These are phyloP conservation scores for Perognathus longimembris DNA, from an alignment of 2,113 vertebrate genomes.

Conservation along the genomic window DNA sequence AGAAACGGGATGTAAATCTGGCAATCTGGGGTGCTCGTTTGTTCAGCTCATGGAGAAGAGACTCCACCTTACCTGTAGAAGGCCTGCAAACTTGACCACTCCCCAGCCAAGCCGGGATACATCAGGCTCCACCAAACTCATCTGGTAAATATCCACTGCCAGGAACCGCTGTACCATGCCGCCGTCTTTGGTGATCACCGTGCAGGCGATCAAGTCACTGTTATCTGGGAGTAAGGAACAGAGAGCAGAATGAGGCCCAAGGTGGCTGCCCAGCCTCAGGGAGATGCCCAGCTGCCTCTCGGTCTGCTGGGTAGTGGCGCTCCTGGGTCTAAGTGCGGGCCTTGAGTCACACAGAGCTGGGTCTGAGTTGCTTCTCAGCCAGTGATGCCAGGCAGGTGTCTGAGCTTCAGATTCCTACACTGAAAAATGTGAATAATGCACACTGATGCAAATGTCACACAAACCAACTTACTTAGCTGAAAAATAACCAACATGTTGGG, in stretches of 20 bases:
- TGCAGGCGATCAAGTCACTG: conserved; percentile 98
- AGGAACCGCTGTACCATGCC: conserved; percentile 96
- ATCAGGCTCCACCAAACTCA: conserved; percentile 98
- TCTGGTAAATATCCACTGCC: conserved; percentile 98
- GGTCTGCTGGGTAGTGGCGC: background rate
- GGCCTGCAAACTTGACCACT: conserved; percentile 97
- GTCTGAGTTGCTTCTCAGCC: background rate
- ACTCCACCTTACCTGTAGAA: conserved; percentile 90
- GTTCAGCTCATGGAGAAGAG: background rate
- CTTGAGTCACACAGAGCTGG: background rate
- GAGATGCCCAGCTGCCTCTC: background rate
- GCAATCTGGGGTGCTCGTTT: background rate
- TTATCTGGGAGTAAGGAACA: conserved; percentile 90
- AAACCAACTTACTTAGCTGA: background rate
- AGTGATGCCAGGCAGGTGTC: background rate
- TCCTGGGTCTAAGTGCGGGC: rapidly evolving
- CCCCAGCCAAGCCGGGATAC: conserved; percentile 97
- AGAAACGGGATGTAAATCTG: background rate
- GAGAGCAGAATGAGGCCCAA: background rate
- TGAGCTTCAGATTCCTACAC: background rate
- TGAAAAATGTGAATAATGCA: background rate
- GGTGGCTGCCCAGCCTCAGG: rapidly evolving
- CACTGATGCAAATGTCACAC: background rate
- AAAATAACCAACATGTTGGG: background rate
- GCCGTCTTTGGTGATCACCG: conserved; percentile 96